Evolutionary conservation across 2,888 invertebrate genomes (phyloP).

Genomic region (Hypsopygia costalis): DNA sequence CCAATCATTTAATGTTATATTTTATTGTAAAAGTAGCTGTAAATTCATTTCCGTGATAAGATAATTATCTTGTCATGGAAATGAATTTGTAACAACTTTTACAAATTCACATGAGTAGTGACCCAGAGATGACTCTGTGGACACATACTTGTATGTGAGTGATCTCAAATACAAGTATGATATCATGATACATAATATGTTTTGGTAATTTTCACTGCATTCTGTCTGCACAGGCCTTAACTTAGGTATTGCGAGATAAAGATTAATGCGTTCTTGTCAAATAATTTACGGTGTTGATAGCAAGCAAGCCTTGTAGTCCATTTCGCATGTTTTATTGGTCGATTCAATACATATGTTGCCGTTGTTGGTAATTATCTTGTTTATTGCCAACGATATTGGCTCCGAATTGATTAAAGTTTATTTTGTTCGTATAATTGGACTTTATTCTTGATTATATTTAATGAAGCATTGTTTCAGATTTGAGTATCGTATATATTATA

Average conservation of each 20-base stretch:
- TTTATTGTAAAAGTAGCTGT: too few species aligned
- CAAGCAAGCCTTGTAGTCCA: conserved; percentile 20
- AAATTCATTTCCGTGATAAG: too few species aligned
- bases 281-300: conserved; percentile 71
- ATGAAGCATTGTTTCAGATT: conserved; percentile 10
- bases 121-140: too few species aligned
- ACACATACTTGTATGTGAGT: too few species aligned
- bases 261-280: conserved; percentile 68
- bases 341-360: conserved; percentile 1
- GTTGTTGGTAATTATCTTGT: background rate
- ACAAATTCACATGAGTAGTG: too few species aligned
- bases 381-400: background rate
- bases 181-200: too few species aligned
- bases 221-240: background rate
- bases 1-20: too few species aligned
- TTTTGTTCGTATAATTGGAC: background rate
- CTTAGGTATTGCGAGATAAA: conserved; percentile 59
- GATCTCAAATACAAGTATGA: too few species aligned
- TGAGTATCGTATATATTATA: too few species aligned
- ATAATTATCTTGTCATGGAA: too few species aligned
- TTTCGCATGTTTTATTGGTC: conserved; percentile 26
- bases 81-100: too few species aligned
- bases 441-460: background rate
- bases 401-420: background rate
- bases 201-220: too few species aligned